Evolutionary conservation across 2,113 vertebrate genomes (phyloP), one percentile per base, ranked within the genome.

Genomic region (Rana temporaria): DNA sequence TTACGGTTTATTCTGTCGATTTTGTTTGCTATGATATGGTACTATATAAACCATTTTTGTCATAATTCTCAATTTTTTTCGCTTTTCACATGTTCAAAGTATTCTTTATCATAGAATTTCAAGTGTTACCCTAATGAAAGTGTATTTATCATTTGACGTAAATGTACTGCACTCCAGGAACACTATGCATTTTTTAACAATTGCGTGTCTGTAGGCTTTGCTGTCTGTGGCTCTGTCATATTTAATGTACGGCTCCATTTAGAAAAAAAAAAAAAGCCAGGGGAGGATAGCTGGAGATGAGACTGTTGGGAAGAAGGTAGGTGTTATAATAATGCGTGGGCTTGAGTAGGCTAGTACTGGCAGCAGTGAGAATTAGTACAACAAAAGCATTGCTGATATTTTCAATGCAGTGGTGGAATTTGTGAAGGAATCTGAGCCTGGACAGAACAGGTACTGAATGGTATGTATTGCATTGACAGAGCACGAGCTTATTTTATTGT

Each of bases 311-410:
- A 87, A 85, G 78, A 81, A 73, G 81, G 88, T 91, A 79, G 81
- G 86, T 87, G 86, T 86, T 87, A 3, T 88, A 88, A 90, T 89
- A 87, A 85, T 85, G 74, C 0, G 78, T 89, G 88, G 89, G 77
- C 84, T 86, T 85, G 82, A 85, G 85, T 81, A 85, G 76, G 81
- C 82, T 79, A 80, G 88, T 85, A 86, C 85, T 87, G 63, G 77
- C 70, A 63, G 86, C 86, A 85, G 85, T 74, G 77, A 88, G 88
- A 89, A 88, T 85, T 90, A 74, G 84, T 88, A 84, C 87, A 88
- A 86, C 81, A 87, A 90, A 89, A 86, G 75, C 85, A 85, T 84
- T 86, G 82, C 77, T 88, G 1, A 75, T 87, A 90, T 85, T 87
- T 56, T 85, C 79, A 86, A 77, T 84, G 82, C 67, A 64, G 32